These are phyloP conservation scores for Temnopleurus reevesii DNA, from an alignment of 53 echinoderm and acorn worm genomes.

Conservation along the genomic window DNA sequence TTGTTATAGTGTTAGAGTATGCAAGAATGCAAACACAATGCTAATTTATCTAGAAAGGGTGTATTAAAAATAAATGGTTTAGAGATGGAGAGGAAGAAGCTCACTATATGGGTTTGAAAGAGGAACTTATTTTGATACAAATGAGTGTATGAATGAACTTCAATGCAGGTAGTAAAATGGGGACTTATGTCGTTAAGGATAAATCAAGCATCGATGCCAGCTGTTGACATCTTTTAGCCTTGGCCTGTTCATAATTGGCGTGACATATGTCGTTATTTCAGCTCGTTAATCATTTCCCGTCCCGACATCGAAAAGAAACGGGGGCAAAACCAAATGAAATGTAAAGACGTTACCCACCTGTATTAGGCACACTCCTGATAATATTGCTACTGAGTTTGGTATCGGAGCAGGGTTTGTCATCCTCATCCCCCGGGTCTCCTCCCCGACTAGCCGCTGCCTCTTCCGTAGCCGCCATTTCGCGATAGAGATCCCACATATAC, in stretches of 20 bases:
- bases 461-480: constrained; percentile 55
- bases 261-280: constrained; percentile 42
- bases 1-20: no score
- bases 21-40: no score
- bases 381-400: constrained; percentile 88
- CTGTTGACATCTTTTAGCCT: constrained; percentile 2
- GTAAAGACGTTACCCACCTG: constrained; percentile 73
- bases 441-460: neutral
- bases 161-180: neutral
- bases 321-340: neutral
- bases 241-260: constrained; percentile 53
- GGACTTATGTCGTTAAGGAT: neutral
- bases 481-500: constrained; percentile 97
- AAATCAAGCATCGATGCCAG: constrained; percentile 2
- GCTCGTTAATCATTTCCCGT: constrained; percentile 34
- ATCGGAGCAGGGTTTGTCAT: constrained; percentile 70
- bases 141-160: neutral
- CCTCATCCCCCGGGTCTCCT: constrained; percentile 20
- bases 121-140: neutral
- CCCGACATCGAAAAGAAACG: neutral
- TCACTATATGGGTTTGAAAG: neutral
- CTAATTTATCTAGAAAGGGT: no score
- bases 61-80: no score
- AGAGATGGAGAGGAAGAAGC: no score
- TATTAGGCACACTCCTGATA: constrained; percentile 86